A percentile compares a stretch with the other conserved stretches of the same genome.
Evolutionary conservation across 2,113 vertebrate genomes (phyloP).

Genomic region (Scortum barcoo): DNA sequence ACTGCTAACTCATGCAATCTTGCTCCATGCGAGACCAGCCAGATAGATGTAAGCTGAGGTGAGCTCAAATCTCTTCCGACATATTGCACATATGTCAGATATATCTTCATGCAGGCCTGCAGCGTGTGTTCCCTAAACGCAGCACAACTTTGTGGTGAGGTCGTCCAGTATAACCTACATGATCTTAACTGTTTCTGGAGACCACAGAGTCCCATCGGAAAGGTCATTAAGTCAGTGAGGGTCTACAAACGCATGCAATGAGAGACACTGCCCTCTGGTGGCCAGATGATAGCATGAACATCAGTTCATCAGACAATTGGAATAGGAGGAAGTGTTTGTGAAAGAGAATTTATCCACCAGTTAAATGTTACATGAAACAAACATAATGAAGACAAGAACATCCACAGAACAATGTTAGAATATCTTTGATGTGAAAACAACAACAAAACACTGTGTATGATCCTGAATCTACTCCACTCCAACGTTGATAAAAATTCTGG

Average conservation of each 20-base stretch:
- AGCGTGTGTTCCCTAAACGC: neutral
- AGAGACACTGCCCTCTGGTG: slow-evolving; percentile 71
- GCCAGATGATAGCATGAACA: neutral
- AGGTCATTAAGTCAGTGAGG: slow-evolving; percentile 71
- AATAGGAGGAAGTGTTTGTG: neutral
- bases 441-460: neutral
- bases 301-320: neutral
- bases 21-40: slow-evolving; percentile 25
- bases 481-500: neutral
- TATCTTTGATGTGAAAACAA: neutral
- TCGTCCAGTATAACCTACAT: slow-evolving; percentile 4
- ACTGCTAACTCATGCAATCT: slow-evolving; percentile 56
- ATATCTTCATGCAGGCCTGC: slow-evolving; percentile 29
- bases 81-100: slow-evolving; percentile 59
- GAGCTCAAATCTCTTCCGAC: slow-evolving; percentile 74
- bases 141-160: slow-evolving; percentile 36
- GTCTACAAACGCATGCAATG: neutral
- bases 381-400: neutral
- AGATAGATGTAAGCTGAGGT: slow-evolving; percentile 64
- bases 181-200: slow-evolving; percentile 38
- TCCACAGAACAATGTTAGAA: neutral
- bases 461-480: neutral
- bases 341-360: neutral
- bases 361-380: neutral
- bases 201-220: slow-evolving; percentile 24